Conservation (phyloP, 2,113 vertebrate genomes). For the Caranx melampygus region DNA sequence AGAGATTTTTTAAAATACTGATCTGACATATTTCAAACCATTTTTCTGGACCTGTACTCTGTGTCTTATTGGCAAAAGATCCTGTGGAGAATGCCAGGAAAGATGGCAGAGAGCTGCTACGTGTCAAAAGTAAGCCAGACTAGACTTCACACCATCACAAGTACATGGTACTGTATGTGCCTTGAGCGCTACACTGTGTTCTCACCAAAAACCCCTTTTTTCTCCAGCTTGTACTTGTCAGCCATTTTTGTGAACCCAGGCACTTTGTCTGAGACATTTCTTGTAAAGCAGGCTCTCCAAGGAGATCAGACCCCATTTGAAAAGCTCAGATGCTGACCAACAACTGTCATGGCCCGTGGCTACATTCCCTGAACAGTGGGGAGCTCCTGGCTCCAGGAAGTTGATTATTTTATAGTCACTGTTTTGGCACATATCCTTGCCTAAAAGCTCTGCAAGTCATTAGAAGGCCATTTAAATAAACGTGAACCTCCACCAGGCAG, state of each 20-base stretch:
- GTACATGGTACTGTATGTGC: constrained; percentile 43
- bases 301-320: constrained; percentile 28
- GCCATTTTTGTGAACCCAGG: constrained; percentile 38
- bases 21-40: constrained; percentile 25
- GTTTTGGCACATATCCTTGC: constrained; percentile 72
- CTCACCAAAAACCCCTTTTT: constrained; percentile 41
- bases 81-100: constrained; percentile 25
- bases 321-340: constrained; percentile 60
- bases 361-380: constrained; percentile 65
- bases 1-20: constrained; percentile 24
- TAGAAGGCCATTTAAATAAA: constrained; percentile 78
- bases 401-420: constrained; percentile 79
- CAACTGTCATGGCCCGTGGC: constrained; percentile 39
- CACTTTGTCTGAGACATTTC: constrained; percentile 28
- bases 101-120: constrained; percentile 44
- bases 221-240: constrained; percentile 28
- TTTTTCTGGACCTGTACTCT: constrained; percentile 6
- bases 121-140: constrained; percentile 54
- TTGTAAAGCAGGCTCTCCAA: constrained; percentile 19
- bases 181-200: constrained; percentile 39
- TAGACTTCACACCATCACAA: constrained; percentile 56
- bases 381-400: constrained; percentile 69
- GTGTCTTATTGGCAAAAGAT: constrained; percentile 10
- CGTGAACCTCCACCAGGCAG: constrained; percentile 75
- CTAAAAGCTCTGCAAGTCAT: constrained; percentile 79